Base-by-base conservation (phyloP, 2,113 vertebrate species). In the Psephotus haematonotus region DNA sequence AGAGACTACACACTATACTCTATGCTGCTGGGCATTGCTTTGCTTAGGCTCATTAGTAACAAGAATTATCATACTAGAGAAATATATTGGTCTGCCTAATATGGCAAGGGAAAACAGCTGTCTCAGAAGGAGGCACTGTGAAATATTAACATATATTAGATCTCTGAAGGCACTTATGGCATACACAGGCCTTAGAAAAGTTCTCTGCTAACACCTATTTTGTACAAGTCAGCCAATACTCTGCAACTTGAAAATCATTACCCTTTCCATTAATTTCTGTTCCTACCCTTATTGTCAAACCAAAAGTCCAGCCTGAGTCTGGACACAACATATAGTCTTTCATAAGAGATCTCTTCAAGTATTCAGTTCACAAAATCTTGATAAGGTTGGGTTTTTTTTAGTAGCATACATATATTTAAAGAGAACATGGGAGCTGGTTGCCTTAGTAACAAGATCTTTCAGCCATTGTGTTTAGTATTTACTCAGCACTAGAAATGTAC, bases 381-480 rank as follows among this genome's bases (percentile, higher is more conserved):
- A 90, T 25, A 39, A 59, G 50, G 59, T 39, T 62, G 39, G 10
- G 10, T 69, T 72, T 78, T 59, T 72, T 92, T 65, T 49, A 85
- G 70, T 41, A 89, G 81, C 77, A 89, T 85, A 43, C 80, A 87
- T 91, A 69, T 82, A 74, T 89, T 78, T 84, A 90, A 92, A 77
- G 77, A 89, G 69, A 92, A 91, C 50, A 86, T 16, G 29, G 33
- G 70, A 85, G n/a, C 14, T n/a, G 15, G 95, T 96, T 96, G 93
- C 88, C 95, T 86, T 93, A 90, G 92, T 84, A 96, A 96, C 88
- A 78, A 37, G 77, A 72, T 82, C 65, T 84, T 94, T 92, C 80
- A 94, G 77, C 52, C 52, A 69, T 60, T 79, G 65, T 50, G 2
- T 95, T 95, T 93, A 92, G 80, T 85, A 82, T 95, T 97, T 93